Conservation (phyloP, 2,888 invertebrate genomes). For the Nycteola revayana region DNA sequence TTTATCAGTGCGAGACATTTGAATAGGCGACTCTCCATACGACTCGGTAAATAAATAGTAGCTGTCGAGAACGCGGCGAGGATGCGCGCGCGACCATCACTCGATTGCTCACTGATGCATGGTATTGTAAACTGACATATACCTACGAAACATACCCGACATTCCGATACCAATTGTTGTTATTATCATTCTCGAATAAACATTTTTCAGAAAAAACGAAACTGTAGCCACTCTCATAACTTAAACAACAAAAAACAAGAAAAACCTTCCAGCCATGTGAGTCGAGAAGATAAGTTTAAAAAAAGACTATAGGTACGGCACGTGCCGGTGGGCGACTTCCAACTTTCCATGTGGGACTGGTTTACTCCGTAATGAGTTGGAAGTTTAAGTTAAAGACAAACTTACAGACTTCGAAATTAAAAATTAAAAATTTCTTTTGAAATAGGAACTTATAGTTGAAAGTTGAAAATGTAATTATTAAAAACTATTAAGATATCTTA, state of each 20-base stretch:
- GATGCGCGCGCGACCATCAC: conserved; percentile 32
- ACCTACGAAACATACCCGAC: conserved; percentile 29
- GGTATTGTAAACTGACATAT: conserved; percentile 39
- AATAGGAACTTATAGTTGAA: not conserved
- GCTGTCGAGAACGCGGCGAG: conserved; percentile 28
- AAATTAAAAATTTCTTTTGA: not conserved
- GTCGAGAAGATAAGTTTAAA: conserved; percentile 20
- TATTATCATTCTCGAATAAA: conserved; percentile 33
- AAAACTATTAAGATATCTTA: too few relatives aligned
- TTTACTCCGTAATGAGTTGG: conserved; percentile 22
- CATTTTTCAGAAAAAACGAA: too few relatives aligned
- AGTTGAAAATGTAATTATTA: too few relatives aligned
- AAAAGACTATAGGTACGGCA: conserved; percentile 23
- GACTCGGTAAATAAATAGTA: conserved; percentile 48
- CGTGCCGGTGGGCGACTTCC: conserved; percentile 24
- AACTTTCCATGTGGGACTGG: conserved; percentile 26
- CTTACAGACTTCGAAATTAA: not conserved
- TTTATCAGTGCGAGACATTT: conserved; percentile 72
- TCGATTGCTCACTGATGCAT: conserved; percentile 41
- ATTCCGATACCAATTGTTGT: conserved; percentile 25
- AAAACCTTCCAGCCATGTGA: conserved; percentile 19
- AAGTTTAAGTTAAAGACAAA: conserved; percentile 14
- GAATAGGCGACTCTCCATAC: conserved; percentile 62
- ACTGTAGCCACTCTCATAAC: too few relatives aligned
- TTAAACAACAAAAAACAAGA: conserved; percentile 28